Percentiles rank a stretch among this genome's conserved stretches.
Evolutionary conservation across 2,797 vertebrate species (phyloP).

Genomic region (Loriculus beryllinus): DNA sequence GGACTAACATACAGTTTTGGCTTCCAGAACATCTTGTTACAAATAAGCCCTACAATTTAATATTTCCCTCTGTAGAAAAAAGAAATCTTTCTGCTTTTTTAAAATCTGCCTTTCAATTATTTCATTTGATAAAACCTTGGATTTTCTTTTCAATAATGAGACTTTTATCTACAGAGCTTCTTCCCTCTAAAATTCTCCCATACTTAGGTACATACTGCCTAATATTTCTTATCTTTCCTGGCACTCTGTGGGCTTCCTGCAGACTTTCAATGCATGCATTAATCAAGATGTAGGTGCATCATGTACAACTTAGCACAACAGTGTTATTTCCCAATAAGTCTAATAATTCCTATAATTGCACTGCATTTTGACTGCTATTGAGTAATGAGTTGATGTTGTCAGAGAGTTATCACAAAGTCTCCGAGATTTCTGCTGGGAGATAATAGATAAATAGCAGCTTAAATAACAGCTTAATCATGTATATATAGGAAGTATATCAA

Average conservation of each 20-base stretch:
- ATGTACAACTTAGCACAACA: fast-evolving
- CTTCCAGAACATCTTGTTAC: not conserved
- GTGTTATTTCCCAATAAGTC: not conserved
- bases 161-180: not conserved
- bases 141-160: not conserved
- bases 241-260: not conserved
- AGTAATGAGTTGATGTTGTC: not conserved
- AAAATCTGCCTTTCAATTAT: not conserved
- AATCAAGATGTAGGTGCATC: not conserved
- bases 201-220: not conserved
- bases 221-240: not conserved
- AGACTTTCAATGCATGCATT: not conserved
- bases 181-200: not conserved
- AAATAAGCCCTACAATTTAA: not conserved
- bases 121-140: not conserved
- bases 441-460: not conserved
- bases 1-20: not conserved
- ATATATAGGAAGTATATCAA: not conserved
- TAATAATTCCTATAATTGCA: not conserved
- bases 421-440: not conserved
- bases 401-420: not conserved
- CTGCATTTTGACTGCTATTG: not conserved
- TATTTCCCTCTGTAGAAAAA: not conserved
- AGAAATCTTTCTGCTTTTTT: not conserved
- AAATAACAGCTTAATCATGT: not conserved